Evolutionary conservation across 2,113 vertebrate genomes (phyloP).

Genomic region (Pelobates fuscus): DNA sequence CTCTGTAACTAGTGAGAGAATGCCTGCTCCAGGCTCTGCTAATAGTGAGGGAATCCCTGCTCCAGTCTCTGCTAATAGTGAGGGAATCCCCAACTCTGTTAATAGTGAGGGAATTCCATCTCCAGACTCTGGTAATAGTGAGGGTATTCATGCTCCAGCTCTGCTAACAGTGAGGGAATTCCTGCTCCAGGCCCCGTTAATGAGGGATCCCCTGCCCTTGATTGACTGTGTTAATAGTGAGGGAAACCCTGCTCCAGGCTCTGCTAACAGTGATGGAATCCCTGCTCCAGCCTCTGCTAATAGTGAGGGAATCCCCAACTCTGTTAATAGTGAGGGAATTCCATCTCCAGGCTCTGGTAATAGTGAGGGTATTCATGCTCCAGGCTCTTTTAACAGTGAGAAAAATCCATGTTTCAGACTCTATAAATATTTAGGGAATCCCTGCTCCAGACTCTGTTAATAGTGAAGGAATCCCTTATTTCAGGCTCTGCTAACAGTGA

Average conservation of each 20-base stretch:
- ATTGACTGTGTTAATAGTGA: not conserved
- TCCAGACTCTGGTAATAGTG: not conserved
- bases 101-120: not conserved
- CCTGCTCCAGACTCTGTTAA: not conserved
- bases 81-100: too few relatives aligned
- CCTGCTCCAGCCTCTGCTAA: not conserved
- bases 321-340: conserved; percentile 6
- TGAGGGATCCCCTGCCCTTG: not conserved
- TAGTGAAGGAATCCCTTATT: too few relatives aligned
- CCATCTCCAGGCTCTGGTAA: not conserved
- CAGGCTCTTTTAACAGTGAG: not conserved
- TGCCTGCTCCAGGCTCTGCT: not conserved
- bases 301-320: too few relatives aligned
- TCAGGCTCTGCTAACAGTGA: too few relatives aligned
- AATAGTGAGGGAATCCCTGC: not conserved
- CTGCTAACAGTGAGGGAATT: too few relatives aligned
- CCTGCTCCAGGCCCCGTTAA: too few relatives aligned
- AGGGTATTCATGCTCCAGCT: too few relatives aligned
- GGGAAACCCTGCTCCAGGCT: not conserved
- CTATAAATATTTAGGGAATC: not conserved
- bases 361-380: too few relatives aligned
- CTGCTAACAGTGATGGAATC: not conserved
- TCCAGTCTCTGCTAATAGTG: too few relatives aligned
- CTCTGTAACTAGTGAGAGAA: not conserved
- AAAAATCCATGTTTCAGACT: not conserved